A percentile compares a stretch with the other conserved stretches of the same genome.
Evolutionary conservation across 2,113 vertebrate species (phyloP).

Genomic region (Platysteira castanea): DNA sequence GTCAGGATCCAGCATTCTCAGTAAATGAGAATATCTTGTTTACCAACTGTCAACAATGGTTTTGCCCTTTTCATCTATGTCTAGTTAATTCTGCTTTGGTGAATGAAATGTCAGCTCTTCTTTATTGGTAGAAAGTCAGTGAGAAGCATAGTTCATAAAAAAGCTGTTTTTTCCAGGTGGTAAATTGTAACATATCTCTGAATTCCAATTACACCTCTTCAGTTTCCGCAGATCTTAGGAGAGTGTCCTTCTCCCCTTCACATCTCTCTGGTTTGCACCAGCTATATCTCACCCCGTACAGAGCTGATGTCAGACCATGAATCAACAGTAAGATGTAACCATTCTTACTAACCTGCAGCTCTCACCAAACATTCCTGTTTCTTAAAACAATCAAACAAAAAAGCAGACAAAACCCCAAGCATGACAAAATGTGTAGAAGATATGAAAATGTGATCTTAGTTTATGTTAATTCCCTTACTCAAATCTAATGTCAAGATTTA

Average conservation of each 20-base stretch:
- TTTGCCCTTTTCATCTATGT: not conserved
- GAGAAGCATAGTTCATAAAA: not conserved
- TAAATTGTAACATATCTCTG: not conserved
- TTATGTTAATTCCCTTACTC: not conserved
- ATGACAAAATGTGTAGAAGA: not conserved
- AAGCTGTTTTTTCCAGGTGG: not conserved
- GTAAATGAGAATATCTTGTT: not conserved
- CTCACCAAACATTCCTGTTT: not conserved
- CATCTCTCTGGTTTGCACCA: not conserved
- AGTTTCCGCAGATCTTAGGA: not conserved
- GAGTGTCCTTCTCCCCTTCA: rapidly evolving
- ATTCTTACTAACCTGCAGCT: not conserved
- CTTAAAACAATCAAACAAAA: not conserved
- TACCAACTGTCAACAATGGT: not conserved
- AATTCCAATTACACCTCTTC: not conserved
- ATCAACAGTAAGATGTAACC: not conserved
- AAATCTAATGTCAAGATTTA: not conserved
- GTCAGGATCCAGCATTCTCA: not conserved
- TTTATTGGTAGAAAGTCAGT: not conserved
- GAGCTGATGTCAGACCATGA: not conserved
- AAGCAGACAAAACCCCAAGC: not conserved
- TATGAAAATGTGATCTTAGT: not conserved
- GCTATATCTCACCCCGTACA: rapidly evolving
- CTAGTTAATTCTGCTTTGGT: not conserved
- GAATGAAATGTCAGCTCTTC: not conserved